Evolutionary conservation across 1,140 invertebrate species (phyloP), one percentile per base, ranked within the genome.

Genomic region (Batillaria attramentaria): DNA sequence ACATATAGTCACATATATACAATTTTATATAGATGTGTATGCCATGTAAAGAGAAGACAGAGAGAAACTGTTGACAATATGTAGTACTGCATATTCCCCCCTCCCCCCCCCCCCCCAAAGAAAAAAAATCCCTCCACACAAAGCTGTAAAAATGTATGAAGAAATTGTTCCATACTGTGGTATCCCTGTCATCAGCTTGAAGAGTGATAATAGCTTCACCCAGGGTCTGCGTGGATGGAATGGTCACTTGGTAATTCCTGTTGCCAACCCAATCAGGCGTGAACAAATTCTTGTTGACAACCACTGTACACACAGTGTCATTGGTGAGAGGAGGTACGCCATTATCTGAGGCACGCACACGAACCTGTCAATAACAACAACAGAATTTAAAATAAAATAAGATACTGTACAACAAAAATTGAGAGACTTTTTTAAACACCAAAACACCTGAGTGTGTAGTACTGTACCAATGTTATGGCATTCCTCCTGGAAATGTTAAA

Each of bases 331-430:
- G 70, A 35, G 87, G 87, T n/a, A 42, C 35, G 3, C 88, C 88
- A 73, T 85, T 87, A 72, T 89, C 88, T 57, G 65, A 78, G 20
- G 86, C 88, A 39, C 77, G 77, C 0, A 86, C 79, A 69, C 81
- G 68, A 20, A 86, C 62, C 85, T 86, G 75, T 16, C 54, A 77
- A 57, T 39, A 74, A 72, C 46, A 20, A 73, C n/a, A n/a, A n/a
- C n/a, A n/a, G n/a, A n/a, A n/a, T n/a, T n/a, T n/a, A n/a, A n/a
- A n/a, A n/a, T n/a, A n/a, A n/a, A n/a, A n/a, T n/a, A n/a, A n/a
- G n/a, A n/a, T n/a, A n/a, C n/a, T n/a, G n/a, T n/a, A n/a, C n/a
- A n/a, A n/a, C n/a, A n/a, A n/a, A n/a, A n/a, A n/a, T n/a, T n/a
- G n/a, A n/a, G n/a, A n/a, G n/a, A n/a, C n/a, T n/a, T n/a, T n/a